A percentile compares a stretch with the other conserved stretches of the same genome.
Conservation (phyloP, 2,888 invertebrate genomes). For the Aphodius granarius region DNA sequence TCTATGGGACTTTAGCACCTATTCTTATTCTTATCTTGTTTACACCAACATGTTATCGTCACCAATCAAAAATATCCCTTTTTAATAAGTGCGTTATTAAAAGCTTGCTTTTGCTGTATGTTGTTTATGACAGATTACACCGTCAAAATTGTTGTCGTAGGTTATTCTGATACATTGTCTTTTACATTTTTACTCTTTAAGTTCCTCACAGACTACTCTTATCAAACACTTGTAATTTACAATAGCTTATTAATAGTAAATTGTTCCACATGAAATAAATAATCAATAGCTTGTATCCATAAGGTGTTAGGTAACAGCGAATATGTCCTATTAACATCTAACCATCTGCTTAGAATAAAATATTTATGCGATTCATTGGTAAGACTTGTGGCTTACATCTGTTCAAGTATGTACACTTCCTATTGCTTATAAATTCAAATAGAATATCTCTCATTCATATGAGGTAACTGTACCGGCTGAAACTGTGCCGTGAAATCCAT, state of each 20-base stretch:
- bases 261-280: not conserved
- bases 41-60: not conserved
- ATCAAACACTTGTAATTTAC: not conserved
- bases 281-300: not conserved
- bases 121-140: not conserved
- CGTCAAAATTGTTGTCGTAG: not conserved
- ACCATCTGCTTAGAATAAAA: constrained; percentile 6
- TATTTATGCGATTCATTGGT: constrained; percentile 5
- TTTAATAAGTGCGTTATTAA: not conserved
- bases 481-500: constrained; percentile 14
- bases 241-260: not conserved
- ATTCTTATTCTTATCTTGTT: not conserved
- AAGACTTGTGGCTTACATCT: constrained; percentile 15
- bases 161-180: not conserved
- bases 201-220: not conserved
- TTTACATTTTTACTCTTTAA: not conserved
- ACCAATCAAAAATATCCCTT: not conserved
- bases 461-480: constrained; percentile 15
- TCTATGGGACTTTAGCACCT: not conserved
- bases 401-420: constrained; percentile 23
- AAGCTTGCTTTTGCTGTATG: not conserved
- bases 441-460: constrained; percentile 22
- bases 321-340: not conserved
- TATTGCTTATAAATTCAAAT: constrained; percentile 28
- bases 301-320: not conserved